A percentile compares a stretch with the other conserved stretches of the same genome.
These are phyloP conservation scores for Montifringilla adamsi DNA, from an alignment of 2,113 vertebrate species.

Conservation along the genomic window DNA sequence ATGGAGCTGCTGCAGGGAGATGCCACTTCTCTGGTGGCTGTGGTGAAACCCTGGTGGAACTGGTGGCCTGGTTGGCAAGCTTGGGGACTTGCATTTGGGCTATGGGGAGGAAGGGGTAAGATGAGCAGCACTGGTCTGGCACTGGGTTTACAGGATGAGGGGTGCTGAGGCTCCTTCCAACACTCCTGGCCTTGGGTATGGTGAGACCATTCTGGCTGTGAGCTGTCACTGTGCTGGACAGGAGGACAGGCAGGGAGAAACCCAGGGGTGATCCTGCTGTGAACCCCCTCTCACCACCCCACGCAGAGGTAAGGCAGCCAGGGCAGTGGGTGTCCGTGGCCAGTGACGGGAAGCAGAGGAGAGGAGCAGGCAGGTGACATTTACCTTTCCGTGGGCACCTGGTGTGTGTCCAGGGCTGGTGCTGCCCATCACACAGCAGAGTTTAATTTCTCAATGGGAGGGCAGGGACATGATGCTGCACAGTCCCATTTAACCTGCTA, in stretches of 20 bases:
- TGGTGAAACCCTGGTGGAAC: not conserved
- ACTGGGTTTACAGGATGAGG: not conserved
- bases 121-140: not conserved
- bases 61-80: not conserved
- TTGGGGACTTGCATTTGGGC: not conserved
- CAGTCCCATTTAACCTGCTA: slow-evolving; percentile 64
- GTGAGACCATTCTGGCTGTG: rapidly evolving
- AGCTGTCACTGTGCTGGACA: not conserved
- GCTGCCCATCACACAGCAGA: not conserved
- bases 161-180: not conserved
- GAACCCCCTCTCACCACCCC: not conserved
- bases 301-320: not conserved
- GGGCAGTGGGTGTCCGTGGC: not conserved
- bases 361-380: not conserved
- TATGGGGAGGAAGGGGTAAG: not conserved
- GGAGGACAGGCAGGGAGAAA: not conserved
- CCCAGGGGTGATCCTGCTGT: rapidly evolving
- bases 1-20: not conserved
- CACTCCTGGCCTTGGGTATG: not conserved
- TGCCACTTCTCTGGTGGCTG: not conserved
- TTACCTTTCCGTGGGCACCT: not conserved
- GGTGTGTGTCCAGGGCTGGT: not conserved
- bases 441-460: slow-evolving; percentile 59
- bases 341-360: rapidly evolving
- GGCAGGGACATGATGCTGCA: slow-evolving; percentile 32